A percentile compares a stretch with the other conserved stretches of the same genome.
phyloP scores from a whole-genome alignment of 2,797 vertebrate genomes.

The Helarctos malayanus region DNA sequence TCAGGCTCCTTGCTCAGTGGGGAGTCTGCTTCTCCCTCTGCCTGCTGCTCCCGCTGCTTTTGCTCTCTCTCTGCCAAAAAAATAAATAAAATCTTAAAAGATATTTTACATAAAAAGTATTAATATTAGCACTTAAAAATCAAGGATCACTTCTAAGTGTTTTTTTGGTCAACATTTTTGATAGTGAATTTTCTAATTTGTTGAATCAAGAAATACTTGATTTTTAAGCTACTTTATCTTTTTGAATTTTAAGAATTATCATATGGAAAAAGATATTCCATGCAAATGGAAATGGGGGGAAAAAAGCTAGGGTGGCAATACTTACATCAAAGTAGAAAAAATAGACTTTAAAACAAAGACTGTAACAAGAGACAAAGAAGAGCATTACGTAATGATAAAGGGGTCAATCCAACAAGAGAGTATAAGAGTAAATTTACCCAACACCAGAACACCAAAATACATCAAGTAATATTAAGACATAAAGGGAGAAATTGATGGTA shows the following conservation, averaged over 20 bases:
- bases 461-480: background rate
- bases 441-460: background rate
- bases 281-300: background rate
- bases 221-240: constrained; percentile 25
- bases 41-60: no score
- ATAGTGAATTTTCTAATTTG: constrained; percentile 44
- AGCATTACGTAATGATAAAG: background rate
- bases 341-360: background rate
- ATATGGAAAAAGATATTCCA: background rate
- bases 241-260: background rate
- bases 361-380: background rate
- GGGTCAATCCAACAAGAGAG: background rate
- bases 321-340: background rate
- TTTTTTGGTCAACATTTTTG: background rate
- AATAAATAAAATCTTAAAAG: background rate
- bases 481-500: background rate
- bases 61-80: no score
- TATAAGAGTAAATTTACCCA: background rate
- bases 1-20: no score
- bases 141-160: background rate
- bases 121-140: background rate
- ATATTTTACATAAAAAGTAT: background rate
- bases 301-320: background rate
- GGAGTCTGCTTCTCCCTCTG: no score
- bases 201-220: constrained; percentile 8